Evolutionary conservation across 2,888 invertebrate species (phyloP).

Genomic region (Microdon myrmicae): DNA sequence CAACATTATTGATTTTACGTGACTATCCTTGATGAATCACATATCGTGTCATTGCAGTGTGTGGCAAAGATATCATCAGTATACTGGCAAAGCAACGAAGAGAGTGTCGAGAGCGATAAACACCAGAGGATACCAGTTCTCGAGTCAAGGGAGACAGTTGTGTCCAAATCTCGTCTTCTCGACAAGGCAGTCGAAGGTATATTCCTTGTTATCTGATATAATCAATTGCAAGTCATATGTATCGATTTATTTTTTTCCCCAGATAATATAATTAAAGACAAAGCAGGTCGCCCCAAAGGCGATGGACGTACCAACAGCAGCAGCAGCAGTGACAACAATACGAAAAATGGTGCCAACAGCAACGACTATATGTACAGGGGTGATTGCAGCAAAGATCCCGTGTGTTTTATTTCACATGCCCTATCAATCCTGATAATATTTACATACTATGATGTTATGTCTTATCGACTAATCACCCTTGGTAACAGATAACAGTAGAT

Average conservation of each 20-base stretch:
- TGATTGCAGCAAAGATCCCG: no score
- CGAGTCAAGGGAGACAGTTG: slow-evolving; percentile 79
- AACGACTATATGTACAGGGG: no score
- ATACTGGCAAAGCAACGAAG: slow-evolving; percentile 88
- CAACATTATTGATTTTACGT: slow-evolving; percentile 29
- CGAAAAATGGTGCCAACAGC: not conserved
- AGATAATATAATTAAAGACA: slow-evolving; percentile 40
- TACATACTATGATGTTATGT: slow-evolving; percentile 42
- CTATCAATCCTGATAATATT: slow-evolving; percentile 46
- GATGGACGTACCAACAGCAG: slow-evolving; percentile 8
- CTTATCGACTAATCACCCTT: slow-evolving; percentile 44
- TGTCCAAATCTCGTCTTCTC: slow-evolving; percentile 71
- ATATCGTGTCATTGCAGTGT: slow-evolving; percentile 69
- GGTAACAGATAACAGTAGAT: slow-evolving; percentile 47
- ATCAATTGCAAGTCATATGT: no score
- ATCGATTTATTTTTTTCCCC: not conserved
- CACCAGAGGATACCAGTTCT: slow-evolving; percentile 79
- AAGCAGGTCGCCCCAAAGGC: slow-evolving; percentile 6
- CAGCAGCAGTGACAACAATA: slow-evolving; percentile 2
- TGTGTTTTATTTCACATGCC: no score
- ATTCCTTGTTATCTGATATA: no score
- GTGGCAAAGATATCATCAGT: slow-evolving; percentile 87
- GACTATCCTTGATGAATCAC: slow-evolving; percentile 18
- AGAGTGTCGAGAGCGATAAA: slow-evolving; percentile 84
- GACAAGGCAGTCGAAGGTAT: slow-evolving; percentile 63